These are phyloP conservation scores for Poeciliopsis gracilis DNA, from an alignment of 2,797 vertebrate genomes.

Conservation along the genomic window DNA sequence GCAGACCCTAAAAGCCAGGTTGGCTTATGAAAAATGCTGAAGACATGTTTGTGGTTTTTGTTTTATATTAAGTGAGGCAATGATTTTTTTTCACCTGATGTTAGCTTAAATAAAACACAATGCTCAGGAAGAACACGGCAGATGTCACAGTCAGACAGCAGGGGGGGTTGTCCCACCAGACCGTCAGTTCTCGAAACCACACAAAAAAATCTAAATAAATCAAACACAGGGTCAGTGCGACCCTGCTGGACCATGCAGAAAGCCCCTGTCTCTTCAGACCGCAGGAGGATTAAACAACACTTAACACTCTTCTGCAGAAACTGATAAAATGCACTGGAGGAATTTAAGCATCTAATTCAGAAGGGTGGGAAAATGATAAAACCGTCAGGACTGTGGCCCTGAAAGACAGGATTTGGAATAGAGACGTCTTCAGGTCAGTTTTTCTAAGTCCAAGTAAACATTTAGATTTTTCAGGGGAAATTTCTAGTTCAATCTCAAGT, in stretches of 20 bases:
- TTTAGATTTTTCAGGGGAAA: not conserved
- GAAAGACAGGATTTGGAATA: not conserved
- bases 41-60: no score
- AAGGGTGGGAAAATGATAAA: not conserved
- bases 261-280: not conserved
- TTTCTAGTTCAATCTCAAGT: not conserved
- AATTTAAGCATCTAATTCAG: not conserved
- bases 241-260: no score
- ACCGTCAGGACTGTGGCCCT: not conserved
- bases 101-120: not conserved
- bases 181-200: no score
- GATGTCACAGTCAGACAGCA: no score
- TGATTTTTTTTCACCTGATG: not conserved
- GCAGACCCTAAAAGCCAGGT: no score
- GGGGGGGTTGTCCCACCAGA: no score
- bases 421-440: not conserved
- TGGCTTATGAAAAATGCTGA: no score
- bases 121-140: no score
- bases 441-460: not conserved
- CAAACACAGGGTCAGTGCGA: no score
- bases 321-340: not conserved
- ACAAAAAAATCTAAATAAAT: no score
- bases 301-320: not conserved
- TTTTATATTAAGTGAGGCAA: no score
- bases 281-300: not conserved